Evolutionary conservation across 2,113 vertebrate genomes (phyloP).

Genomic region (Piliocolobus tephrosceles): DNA sequence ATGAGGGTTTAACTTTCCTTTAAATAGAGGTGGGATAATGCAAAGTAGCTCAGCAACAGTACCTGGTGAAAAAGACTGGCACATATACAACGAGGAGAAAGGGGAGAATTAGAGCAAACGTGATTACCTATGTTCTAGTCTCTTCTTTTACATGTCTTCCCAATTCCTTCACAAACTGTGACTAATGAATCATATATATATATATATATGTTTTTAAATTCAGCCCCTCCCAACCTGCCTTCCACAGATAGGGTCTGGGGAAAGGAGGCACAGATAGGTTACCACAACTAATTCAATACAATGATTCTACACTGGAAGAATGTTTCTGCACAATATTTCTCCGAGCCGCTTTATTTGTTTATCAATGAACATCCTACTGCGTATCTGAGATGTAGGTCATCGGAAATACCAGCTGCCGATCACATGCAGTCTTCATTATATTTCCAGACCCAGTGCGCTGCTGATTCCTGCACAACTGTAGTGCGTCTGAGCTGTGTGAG

Average conservation of each 20-base stretch:
- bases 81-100: neutral
- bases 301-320: neutral
- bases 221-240: neutral
- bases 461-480: neutral
- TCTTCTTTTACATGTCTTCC: neutral
- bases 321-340: neutral
- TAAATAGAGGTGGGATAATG: neutral
- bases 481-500: neutral
- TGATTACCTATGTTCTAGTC: neutral
- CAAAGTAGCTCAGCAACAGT: neutral
- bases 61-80: neutral
- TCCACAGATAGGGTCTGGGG: too few relatives aligned
- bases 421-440: neutral
- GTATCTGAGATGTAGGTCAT: slow-evolving; percentile 55
- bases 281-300: neutral
- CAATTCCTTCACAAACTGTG: neutral
- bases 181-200: neutral
- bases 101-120: neutral
- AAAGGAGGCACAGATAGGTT: neutral
- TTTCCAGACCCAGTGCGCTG: neutral
- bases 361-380: slow-evolving; percentile 27
- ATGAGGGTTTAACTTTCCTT: neutral
- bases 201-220: neutral
- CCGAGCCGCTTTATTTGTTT: slow-evolving; percentile 34
- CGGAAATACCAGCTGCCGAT: neutral